Base-by-base conservation (phyloP, 2,113 vertebrate genomes). In the Mesembrinibis cayennensis region DNA sequence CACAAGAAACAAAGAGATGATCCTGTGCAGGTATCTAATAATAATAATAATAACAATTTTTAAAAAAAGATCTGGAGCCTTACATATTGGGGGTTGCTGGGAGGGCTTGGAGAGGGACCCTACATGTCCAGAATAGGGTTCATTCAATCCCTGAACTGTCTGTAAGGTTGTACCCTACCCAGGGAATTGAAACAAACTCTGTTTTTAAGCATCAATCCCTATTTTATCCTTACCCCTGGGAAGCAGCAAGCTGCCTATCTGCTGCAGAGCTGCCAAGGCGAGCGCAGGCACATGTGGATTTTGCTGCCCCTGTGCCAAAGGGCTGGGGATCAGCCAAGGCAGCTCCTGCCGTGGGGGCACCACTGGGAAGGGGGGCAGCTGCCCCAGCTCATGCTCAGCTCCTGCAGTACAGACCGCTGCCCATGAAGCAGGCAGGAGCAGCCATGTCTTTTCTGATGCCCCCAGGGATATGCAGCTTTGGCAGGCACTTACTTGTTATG, bases 201-300 rank as follows among this genome's bases (percentile, higher is more conserved):
- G 1, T 9, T 50, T 73, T 50, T 10, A 2, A 83, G 55, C 59
- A 9, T 10, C 25, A 69, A 7, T 6, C 47, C 14, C 17, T 1
- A 3, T 32, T 34, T 63, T 11, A 5, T 11, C 18, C 38, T 36
- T 6, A 1, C 30, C 30, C 49, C 17, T 12, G 26, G 36, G 56
- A n/a, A 44, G 61, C 14, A 59, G 58, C 29, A 25, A 32, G 25
- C 23, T 40, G 40, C 58, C 20, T 12, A 6, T 9, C 53, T 29
- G 55, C 74, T 45, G 74, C 69, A 65, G 59, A 44, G 52, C 40
- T 27, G 49, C 62, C 17, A 5, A 34, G 45, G 63, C 5, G 38
- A 58, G 50, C 0, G 0, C 4, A 13, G 4, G 8, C 20, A 0
- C 0, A 6, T 3, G 49, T 27, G 56, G 26, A 7, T 20, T 16